Conservation (phyloP, 2,888 invertebrate genomes). For the Leuctra nigra region DNA sequence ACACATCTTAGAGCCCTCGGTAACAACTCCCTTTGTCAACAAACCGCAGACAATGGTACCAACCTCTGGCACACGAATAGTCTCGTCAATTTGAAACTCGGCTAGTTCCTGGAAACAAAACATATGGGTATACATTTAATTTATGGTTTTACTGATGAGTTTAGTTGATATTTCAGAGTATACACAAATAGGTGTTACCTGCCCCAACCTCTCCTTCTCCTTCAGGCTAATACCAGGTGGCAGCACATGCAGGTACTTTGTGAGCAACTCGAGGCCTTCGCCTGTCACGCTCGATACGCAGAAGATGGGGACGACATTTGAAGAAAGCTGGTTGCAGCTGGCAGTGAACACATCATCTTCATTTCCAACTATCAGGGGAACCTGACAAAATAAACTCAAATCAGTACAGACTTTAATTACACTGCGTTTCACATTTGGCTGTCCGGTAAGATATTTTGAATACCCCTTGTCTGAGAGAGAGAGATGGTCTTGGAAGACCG, state of each 20-base stretch:
- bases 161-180: too few relatives aligned
- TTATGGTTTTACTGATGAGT: not conserved
- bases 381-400: constrained; percentile 38
- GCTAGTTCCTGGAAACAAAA: constrained; percentile 54
- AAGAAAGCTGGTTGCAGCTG: constrained; percentile 57
- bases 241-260: constrained; percentile 79
- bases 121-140: too few relatives aligned
- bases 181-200: constrained; percentile 42
- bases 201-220: constrained; percentile 63
- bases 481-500: too few relatives aligned
- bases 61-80: constrained; percentile 75
- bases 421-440: too few relatives aligned
- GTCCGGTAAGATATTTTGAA: too few relatives aligned
- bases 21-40: constrained; percentile 74
- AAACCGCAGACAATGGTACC: constrained; percentile 83
- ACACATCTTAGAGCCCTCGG: constrained; percentile 68
- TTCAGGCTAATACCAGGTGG: constrained; percentile 55
- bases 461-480: too few relatives aligned
- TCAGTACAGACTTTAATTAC: too few relatives aligned
- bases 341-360: constrained; percentile 71
- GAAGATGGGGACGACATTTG: constrained; percentile 69
- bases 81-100: constrained; percentile 92
- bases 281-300: constrained; percentile 89
- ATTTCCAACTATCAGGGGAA: constrained; percentile 57
- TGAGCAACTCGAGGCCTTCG: constrained; percentile 71